Evolutionary conservation across 2,797 vertebrate species (phyloP).

Genomic region (Darevskia nairensis): DNA sequence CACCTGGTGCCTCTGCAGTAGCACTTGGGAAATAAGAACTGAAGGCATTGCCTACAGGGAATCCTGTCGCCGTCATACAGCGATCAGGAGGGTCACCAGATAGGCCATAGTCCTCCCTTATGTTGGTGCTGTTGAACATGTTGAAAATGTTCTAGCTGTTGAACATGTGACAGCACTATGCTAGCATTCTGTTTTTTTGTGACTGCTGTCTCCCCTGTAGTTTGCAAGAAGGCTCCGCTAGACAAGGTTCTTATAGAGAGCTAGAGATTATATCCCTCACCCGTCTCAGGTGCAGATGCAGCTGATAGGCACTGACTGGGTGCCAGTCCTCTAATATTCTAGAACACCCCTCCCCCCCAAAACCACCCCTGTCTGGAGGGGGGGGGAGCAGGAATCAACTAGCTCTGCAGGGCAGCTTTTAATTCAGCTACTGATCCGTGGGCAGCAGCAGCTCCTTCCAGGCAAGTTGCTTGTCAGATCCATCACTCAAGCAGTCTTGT

Average conservation of each 20-base stretch:
- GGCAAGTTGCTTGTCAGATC: too few species aligned
- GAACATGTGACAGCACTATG: background rate
- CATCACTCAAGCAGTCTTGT: too few species aligned
- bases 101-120: background rate
- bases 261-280: background rate
- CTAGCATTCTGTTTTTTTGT: background rate
- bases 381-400: too few species aligned
- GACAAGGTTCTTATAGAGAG: background rate
- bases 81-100: background rate
- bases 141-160: background rate
- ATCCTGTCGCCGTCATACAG: background rate
- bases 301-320: too few species aligned
- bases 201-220: background rate
- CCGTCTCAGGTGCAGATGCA: background rate
- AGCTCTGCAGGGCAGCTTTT: background rate
- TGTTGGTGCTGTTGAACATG: background rate
- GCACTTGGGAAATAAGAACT: background rate
- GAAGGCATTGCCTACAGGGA: background rate
- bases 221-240: background rate
- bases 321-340: too few species aligned
- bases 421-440: background rate
- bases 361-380: too few species aligned
- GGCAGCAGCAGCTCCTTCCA: too few species aligned
- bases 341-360: too few species aligned
- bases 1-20: background rate